These are phyloP conservation scores for Origma solitaria DNA, from an alignment of 2,113 vertebrate genomes.

Conservation along the genomic window DNA sequence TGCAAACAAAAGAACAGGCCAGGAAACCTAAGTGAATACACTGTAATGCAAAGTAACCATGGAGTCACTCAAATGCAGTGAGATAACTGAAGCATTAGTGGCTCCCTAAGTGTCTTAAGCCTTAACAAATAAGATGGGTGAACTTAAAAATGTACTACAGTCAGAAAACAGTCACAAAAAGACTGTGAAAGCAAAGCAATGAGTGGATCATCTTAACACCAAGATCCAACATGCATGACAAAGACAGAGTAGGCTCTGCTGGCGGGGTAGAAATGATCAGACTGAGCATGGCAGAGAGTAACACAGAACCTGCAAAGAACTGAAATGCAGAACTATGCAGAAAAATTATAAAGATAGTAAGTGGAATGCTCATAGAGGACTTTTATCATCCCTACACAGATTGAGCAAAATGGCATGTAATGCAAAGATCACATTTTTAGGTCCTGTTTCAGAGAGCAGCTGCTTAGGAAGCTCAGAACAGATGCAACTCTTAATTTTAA, in stretches of 20 bases:
- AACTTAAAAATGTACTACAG: background rate
- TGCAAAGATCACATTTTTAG: background rate
- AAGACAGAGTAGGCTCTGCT: background rate
- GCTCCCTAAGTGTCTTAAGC: background rate
- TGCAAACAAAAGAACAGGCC: background rate
- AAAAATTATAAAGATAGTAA: background rate
- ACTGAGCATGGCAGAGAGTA: background rate
- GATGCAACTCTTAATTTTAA: constrained; percentile 39
- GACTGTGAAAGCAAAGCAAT: background rate
- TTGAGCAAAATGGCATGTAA: background rate
- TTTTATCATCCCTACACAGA: background rate
- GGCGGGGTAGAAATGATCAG: background rate
- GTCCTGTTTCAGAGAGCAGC: background rate
- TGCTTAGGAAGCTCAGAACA: constrained; percentile 7
- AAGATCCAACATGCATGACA: background rate
- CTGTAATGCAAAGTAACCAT: background rate
- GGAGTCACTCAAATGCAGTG: background rate
- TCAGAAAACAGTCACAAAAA: background rate
- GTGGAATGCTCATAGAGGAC: background rate
- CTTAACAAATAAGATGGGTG: background rate
- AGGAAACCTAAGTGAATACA: background rate
- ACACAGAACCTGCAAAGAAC: background rate
- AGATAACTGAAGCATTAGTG: background rate
- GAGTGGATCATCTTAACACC: fast-evolving
- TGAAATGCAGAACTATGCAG: background rate